phyloP scores from a whole-genome alignment of 2,113 vertebrate genomes.

The Arenaria interpres region DNA sequence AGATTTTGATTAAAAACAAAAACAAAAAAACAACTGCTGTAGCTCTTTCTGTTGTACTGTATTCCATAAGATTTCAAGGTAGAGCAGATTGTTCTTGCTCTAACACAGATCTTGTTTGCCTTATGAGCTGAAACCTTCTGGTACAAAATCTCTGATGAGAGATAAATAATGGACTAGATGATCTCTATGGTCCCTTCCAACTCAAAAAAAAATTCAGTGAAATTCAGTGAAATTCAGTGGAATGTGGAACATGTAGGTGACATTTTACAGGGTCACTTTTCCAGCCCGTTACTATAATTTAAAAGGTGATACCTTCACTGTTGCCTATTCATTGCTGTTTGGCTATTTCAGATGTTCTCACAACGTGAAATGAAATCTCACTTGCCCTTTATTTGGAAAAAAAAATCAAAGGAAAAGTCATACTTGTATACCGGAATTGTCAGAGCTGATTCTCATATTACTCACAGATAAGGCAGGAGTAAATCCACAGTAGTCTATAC shows the following conservation, averaged over 20 bases:
- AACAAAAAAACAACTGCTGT: not conserved
- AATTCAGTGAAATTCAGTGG: too few species aligned
- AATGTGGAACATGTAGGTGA: constrained; percentile 7
- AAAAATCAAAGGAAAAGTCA: not conserved
- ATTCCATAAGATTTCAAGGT: not conserved
- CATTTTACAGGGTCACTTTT: constrained; percentile 48
- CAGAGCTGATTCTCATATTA: not conserved
- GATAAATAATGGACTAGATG: too few species aligned
- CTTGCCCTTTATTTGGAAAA: constrained; percentile 4
- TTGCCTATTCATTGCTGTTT: not conserved
- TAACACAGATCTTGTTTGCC: constrained; percentile 11
- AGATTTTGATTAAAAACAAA: not conserved
- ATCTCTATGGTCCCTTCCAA: too few species aligned
- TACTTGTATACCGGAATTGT: not conserved
- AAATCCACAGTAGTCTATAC: not conserved
- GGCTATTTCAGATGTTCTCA: not conserved
- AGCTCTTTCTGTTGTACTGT: not conserved
- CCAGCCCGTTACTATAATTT: not conserved
- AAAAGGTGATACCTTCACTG: not conserved
- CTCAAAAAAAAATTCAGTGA: too few species aligned
- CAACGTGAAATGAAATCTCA: not conserved
- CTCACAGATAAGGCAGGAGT: not conserved
- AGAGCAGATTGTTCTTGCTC: not conserved
- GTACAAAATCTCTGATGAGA: constrained; percentile 6
- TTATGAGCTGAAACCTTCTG: constrained; percentile 3